phyloP scores from a whole-genome alignment of 2,113 vertebrate genomes.

The Trogon melanurus region DNA sequence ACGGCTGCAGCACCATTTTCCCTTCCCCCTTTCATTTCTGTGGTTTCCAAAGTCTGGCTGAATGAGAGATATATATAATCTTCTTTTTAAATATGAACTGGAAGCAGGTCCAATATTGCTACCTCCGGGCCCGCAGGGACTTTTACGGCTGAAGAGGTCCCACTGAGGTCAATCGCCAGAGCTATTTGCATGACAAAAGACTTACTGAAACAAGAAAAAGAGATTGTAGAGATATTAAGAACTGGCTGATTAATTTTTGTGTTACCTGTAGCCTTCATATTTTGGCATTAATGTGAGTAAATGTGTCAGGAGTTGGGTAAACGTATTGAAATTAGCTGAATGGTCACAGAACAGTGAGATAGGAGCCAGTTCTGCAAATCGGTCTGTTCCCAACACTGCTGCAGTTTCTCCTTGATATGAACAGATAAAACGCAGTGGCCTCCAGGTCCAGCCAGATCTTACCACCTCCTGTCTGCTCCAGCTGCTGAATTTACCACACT shows the following conservation, averaged over 20 bases:
- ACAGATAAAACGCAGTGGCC: not conserved
- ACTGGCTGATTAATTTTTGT: not conserved
- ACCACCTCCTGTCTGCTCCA: accelerated
- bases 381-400: not conserved
- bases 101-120: not conserved
- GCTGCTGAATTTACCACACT: not conserved
- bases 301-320: not conserved
- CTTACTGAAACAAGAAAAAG: not conserved
- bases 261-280: not conserved
- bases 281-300: not conserved
- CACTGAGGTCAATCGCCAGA: not conserved
- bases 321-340: not conserved
- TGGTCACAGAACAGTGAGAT: not conserved
- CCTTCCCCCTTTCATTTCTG: conserved; percentile 15
- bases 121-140: not conserved
- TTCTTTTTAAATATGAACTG: not conserved
- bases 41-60: not conserved
- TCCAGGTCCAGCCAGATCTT: not conserved
- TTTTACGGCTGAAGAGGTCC: not conserved
- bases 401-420: not conserved
- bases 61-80: not conserved
- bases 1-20: not conserved
- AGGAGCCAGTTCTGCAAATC: not conserved
- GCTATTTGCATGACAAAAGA: not conserved
- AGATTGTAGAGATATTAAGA: accelerated